Percentiles rank a stretch among this genome's conserved stretches.
These are phyloP conservation scores for Thermophis baileyi DNA, from an alignment of 2,113 vertebrate species.

Conservation along the genomic window DNA sequence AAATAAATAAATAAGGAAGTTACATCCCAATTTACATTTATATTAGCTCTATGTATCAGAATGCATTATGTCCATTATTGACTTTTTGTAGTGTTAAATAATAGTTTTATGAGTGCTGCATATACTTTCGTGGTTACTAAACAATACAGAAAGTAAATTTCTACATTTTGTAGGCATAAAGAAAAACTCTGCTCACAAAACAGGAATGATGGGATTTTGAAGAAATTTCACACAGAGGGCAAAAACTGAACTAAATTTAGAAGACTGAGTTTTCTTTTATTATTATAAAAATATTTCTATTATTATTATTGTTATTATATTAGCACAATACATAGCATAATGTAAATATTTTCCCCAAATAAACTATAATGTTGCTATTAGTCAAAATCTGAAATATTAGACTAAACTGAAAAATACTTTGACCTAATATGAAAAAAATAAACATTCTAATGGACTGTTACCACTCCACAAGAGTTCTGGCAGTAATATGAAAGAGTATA, in stretches of 20 bases:
- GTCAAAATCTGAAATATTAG: not conserved
- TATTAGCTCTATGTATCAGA: not conserved
- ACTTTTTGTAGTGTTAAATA: not conserved
- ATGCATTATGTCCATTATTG: not conserved
- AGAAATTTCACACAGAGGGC: not conserved
- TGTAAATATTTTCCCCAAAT: not conserved
- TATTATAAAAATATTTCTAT: not conserved
- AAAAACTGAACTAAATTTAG: not conserved
- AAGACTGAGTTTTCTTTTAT: not conserved
- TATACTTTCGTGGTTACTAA: not conserved
- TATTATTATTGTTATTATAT: not conserved
- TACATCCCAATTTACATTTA: not conserved
- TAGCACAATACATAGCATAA: not conserved
- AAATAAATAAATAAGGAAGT: not conserved
- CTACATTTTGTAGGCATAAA: not conserved
- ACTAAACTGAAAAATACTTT: not conserved
- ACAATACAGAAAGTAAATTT: not conserved
- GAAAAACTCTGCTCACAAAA: not conserved
- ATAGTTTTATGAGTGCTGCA: not conserved
- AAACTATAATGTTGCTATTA: not conserved
- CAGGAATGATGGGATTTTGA: not conserved
- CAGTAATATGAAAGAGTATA: not conserved
- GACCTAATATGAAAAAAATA: not conserved
- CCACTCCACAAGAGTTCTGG: not conserved
- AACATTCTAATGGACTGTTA: not conserved